Evolutionary conservation across 2,113 vertebrate genomes (phyloP).

Genomic region (Hylia prasina): DNA sequence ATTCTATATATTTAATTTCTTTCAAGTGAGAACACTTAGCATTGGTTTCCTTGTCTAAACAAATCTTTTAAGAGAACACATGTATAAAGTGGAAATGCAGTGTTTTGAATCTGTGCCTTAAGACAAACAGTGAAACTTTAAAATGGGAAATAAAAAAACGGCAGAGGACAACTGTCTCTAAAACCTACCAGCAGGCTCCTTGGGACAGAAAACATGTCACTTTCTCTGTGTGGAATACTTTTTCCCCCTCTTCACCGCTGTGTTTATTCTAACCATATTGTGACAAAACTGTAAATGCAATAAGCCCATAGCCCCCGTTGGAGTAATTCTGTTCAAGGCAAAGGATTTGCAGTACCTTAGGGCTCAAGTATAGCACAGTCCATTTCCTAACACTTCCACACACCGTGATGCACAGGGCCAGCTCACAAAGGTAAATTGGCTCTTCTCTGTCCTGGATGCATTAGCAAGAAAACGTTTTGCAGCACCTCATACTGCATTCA

Average conservation of each 20-base stretch:
- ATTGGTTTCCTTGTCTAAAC: slow-evolving; percentile 64
- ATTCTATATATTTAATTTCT: slow-evolving; percentile 69
- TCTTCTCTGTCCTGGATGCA: neutral
- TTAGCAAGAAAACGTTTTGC: neutral
- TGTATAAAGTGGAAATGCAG: slow-evolving; percentile 29
- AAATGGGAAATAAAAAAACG: slow-evolving; percentile 45
- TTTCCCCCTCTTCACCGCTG: neutral
- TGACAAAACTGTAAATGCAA: neutral
- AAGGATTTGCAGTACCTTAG: neutral
- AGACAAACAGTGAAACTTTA: slow-evolving; percentile 60
- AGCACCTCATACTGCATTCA: neutral
- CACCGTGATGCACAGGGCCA: neutral
- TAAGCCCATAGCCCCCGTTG: neutral
- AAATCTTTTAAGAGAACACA: slow-evolving; percentile 62
- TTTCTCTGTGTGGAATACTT: neutral
- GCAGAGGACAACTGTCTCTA: slow-evolving; percentile 17
- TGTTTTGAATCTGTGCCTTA: slow-evolving; percentile 42
- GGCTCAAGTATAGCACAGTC: neutral
- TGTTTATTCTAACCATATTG: neutral
- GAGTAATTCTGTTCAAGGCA: neutral
- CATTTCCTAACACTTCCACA: neutral
- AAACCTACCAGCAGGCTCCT: neutral
- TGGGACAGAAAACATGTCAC: neutral
- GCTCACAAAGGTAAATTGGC: neutral
- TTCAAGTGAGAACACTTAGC: slow-evolving; percentile 68